Conservation (phyloP, 64 coral and sea anemone genomes). For the Actinia tenebrosa region DNA sequence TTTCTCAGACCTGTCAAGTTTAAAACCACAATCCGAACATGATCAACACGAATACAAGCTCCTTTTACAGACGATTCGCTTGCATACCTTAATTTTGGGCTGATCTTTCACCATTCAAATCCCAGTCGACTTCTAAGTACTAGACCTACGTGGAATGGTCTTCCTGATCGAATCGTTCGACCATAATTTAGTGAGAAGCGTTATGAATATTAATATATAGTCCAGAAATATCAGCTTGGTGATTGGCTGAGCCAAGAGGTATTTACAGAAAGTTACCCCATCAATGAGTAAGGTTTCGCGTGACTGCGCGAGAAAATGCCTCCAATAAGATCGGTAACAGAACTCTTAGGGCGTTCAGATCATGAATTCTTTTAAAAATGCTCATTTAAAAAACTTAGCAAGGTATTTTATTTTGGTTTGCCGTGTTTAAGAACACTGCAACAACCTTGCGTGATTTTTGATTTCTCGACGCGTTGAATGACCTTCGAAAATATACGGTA, state of each 20-base stretch:
- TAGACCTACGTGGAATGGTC: conserved; percentile 19
- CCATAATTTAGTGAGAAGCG: background rate
- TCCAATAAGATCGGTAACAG: background rate
- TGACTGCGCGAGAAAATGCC: background rate
- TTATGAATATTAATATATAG: conserved; percentile 12
- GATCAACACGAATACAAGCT: background rate
- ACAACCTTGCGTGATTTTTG: background rate
- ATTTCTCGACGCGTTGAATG: no score
- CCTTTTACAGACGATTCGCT: background rate
- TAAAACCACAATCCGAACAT: conserved; percentile 5
- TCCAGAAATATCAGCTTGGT: background rate
- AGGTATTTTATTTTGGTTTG: background rate
- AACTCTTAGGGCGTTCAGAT: background rate
- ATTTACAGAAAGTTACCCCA: background rate
- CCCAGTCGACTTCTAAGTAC: background rate
- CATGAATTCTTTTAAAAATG: background rate
- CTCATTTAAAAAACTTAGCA: background rate
- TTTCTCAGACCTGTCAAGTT: conserved; percentile 17
- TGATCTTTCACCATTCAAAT: background rate
- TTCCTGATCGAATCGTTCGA: conserved; percentile 12
- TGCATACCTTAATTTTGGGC: background rate
- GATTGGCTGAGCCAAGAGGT: background rate
- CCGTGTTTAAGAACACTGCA: background rate
- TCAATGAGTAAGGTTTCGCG: background rate
- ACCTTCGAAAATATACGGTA: no score